These are phyloP conservation scores for Dermolepida albohirtum DNA, from an alignment of 2,888 invertebrate species.

Conservation along the genomic window DNA sequence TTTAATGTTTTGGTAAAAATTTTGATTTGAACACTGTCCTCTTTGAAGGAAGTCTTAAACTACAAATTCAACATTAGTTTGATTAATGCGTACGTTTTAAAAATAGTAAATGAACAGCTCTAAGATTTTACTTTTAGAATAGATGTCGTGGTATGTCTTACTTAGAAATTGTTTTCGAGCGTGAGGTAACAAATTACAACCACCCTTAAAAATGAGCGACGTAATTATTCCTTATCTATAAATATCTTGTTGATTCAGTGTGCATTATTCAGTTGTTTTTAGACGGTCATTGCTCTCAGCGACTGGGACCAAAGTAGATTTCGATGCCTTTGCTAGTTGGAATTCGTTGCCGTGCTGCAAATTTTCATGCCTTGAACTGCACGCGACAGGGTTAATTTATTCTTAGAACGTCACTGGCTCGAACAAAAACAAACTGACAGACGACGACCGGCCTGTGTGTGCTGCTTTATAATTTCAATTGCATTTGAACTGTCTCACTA, in stretches of 20 bases:
- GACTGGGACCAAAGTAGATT: constrained; percentile 54
- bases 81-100: no score
- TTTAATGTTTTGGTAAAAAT: no score
- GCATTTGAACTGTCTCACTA: constrained; percentile 33
- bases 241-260: constrained; percentile 58
- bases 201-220: constrained; percentile 32
- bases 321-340: constrained; percentile 52
- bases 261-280: constrained; percentile 58
- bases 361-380: constrained; percentile 58
- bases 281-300: constrained; percentile 57
- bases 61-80: no score
- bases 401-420: constrained; percentile 51
- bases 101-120: no score
- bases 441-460: constrained; percentile 6
- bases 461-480: constrained; percentile 40
- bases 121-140: no score
- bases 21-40: no score
- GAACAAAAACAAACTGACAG: constrained; percentile 40
- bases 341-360: constrained; percentile 58
- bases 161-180: no score
- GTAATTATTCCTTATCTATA: constrained; percentile 52
- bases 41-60: no score
- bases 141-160: no score
- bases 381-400: constrained; percentile 59
- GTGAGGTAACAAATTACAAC: background rate